Conservation (phyloP, 1,140 invertebrate genomes). For the Pseudobourletiella spinata region DNA sequence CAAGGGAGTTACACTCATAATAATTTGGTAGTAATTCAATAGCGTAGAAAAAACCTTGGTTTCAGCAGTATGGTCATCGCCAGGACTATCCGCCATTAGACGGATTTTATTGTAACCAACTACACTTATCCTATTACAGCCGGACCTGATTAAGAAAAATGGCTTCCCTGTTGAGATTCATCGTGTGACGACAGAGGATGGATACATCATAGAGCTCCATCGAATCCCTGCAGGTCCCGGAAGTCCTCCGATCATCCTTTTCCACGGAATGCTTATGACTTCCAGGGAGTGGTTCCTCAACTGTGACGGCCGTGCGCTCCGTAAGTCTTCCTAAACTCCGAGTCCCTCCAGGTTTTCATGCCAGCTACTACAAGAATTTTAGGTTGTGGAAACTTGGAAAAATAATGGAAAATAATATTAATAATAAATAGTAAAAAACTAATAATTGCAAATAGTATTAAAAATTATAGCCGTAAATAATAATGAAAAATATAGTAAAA, state of each 20-base stretch:
- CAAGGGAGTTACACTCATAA: no score
- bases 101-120: no score
- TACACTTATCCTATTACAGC: no score
- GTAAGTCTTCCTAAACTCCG: conserved; percentile 37
- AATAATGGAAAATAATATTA: background rate
- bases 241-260: conserved; percentile 50
- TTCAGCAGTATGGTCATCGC: no score
- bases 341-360: background rate
- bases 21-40: background rate
- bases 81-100: no score
- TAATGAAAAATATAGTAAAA: no score
- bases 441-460: no score
- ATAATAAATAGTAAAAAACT: background rate
- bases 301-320: conserved; percentile 50
- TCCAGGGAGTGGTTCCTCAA: conserved; percentile 65
- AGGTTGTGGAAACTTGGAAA: no score
- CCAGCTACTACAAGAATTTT: background rate
- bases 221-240: conserved; percentile 34
- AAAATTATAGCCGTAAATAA: no score
- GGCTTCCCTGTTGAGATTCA: conserved; percentile 21
- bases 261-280: conserved; percentile 66
- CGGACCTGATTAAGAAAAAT: background rate
- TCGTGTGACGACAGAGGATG: conserved; percentile 25
- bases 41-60: no score
- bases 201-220: conserved; percentile 30